Evolutionary conservation across 2,113 vertebrate genomes (phyloP), one percentile per base, ranked within the genome.

Genomic region (Carassius auratus): DNA sequence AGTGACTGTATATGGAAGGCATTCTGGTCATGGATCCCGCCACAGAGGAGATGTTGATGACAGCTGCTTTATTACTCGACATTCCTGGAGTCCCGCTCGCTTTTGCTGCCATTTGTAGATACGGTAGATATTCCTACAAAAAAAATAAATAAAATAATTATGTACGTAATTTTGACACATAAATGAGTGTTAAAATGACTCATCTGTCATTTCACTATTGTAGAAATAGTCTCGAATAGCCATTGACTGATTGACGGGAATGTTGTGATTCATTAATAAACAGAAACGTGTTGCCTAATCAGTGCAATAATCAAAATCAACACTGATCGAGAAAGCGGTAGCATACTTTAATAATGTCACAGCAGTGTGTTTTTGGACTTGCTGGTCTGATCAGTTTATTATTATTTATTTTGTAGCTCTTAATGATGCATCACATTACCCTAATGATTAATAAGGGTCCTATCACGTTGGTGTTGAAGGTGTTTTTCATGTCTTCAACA

Each of bases 391-490:
- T 68, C 30, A 69, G 30, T 55, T 55, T 55, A 19, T 52, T 14
- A 30, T 30, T 30, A 30, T 30, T 30, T 30, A 30, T 30, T 30
- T 1, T 48, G 45, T 48, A 52, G 13, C 45, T 48, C 48, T 48
- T 26, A 26, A 71, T 8, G n/a, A 61, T 61, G 57, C 57, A 9
- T 48, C 0, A 71, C 33, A 15, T 88, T 52, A 93, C 93, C 90
- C 93, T 93, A 80, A 89, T 93, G 74, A 94, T 86, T 89, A 91
- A 91, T 84, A 93, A 81, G 50, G 94, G 94, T 78, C 92, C 91
- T 0, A 93, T 85, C 0, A 92, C 88, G 6, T 93, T 94, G 84
- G 92, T 94, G 77, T 92, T 91, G 33, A 93, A 93, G 0, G 84
- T 62, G 33, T 86, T 88, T 71, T 94, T 92, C 93, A 94, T 94